A percentile compares a stretch with the other conserved stretches of the same genome.
These are phyloP conservation scores for Tachysurus fulvidraco DNA, from an alignment of 2,113 vertebrate genomes.

Conservation along the genomic window DNA sequence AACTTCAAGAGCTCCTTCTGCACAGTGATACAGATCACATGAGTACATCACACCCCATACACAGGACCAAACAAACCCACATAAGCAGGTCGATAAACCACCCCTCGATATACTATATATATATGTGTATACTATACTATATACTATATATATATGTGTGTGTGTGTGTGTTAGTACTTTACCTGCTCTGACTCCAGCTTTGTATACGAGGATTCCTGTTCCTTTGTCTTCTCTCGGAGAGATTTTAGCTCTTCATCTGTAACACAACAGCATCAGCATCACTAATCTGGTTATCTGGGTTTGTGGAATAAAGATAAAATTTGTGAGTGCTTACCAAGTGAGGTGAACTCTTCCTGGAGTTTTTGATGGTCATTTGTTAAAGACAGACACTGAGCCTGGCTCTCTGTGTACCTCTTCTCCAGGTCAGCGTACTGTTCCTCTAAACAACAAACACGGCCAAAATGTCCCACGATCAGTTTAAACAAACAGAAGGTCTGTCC, in stretches of 20 bases:
- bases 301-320: background rate
- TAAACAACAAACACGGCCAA: slow-evolving; percentile 57
- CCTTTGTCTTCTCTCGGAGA: slow-evolving; percentile 79
- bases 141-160: too few relatives aligned
- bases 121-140: too few relatives aligned
- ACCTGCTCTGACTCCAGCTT: slow-evolving; percentile 79
- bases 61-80: background rate
- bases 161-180: slow-evolving; percentile 2
- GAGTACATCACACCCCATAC: background rate
- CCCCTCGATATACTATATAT: too few relatives aligned
- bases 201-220: slow-evolving; percentile 78
- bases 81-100: background rate
- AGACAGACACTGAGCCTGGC: slow-evolving; percentile 84
- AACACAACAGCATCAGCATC: background rate
- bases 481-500: background rate
- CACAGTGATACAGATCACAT: slow-evolving; percentile 14
- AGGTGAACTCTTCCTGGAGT: slow-evolving; percentile 79
- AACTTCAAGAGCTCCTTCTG: slow-evolving; percentile 82
- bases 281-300: background rate
- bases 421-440: slow-evolving; percentile 96
- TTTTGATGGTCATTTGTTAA: slow-evolving; percentile 83
- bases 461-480: background rate
- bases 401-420: slow-evolving; percentile 85
- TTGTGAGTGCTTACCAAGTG: slow-evolving; percentile 76
- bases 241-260: slow-evolving; percentile 80